Percentiles rank a stretch among this genome's conserved stretches.
phyloP scores from a whole-genome alignment of 2,797 vertebrate species.

The Crocodylus rhombifer region DNA sequence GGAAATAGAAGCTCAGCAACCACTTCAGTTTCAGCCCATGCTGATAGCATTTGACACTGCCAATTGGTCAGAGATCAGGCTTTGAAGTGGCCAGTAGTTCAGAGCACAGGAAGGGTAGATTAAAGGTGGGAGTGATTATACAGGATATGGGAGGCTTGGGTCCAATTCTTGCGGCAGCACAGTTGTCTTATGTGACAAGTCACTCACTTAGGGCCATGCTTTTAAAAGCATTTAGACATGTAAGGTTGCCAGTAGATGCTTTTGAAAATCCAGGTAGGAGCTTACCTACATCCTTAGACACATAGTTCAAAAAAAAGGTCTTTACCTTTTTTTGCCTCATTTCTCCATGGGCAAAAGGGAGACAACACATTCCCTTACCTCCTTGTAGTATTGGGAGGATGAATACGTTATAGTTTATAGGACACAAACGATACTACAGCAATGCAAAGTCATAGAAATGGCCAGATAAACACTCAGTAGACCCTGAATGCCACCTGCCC shows the following conservation, averaged over 20 bases:
- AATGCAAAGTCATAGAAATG: not conserved
- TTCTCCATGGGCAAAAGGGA: not conserved
- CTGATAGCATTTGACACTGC: not conserved
- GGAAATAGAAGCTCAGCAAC: not conserved
- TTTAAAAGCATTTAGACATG: not conserved
- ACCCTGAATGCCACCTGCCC: no score
- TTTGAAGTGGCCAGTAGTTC: not conserved
- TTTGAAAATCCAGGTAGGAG: not conserved
- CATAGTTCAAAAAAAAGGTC: not conserved
- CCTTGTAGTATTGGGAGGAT: not conserved
- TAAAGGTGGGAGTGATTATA: not conserved
- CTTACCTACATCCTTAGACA: not conserved
- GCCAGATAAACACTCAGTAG: no score
- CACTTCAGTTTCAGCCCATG: not conserved
- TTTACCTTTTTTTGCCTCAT: not conserved
- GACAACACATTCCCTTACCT: not conserved
- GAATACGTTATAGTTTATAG: not conserved
- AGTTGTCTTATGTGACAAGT: not conserved
- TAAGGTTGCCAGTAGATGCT: not conserved
- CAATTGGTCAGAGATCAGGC: not conserved
- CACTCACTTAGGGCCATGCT: not conserved
- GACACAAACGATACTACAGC: not conserved
- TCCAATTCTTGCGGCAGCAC: not conserved
- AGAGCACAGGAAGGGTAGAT: not conserved
- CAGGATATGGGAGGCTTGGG: not conserved